phyloP scores from a whole-genome alignment of 2,888 invertebrate species.

The Physocephala rufipes region DNA sequence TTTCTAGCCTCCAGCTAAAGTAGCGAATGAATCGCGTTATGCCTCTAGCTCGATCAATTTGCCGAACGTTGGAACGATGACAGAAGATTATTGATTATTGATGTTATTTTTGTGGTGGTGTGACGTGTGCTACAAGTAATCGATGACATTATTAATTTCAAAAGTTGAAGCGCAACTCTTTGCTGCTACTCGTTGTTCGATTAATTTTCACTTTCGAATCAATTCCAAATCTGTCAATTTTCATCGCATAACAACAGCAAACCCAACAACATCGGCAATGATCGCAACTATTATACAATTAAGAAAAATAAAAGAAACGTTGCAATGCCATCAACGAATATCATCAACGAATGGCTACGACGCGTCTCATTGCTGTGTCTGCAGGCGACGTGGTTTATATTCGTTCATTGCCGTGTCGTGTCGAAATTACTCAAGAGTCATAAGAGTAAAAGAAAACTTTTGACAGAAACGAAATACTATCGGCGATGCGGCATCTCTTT shows the following conservation, averaged over 20 bases:
- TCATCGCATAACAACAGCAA: not conserved
- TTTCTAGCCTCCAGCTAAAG: conserved; percentile 32
- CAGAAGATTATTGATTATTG: not conserved
- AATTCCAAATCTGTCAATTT: conserved; percentile 38
- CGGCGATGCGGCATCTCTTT: not conserved
- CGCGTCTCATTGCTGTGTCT: too few species aligned
- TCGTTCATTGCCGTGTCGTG: too few species aligned
- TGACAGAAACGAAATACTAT: not conserved
- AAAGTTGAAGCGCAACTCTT: conserved; percentile 11
- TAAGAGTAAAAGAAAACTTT: not conserved
- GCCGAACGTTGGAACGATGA: not conserved
- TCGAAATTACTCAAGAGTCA: too few species aligned
- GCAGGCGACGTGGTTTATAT: too few species aligned
- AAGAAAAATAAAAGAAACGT: not conserved
- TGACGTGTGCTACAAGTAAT: not conserved
- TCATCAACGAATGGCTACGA: too few species aligned
- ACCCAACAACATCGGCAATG: not conserved
- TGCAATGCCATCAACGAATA: not conserved
- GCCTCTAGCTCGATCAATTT: not conserved
- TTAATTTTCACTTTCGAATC: conserved; percentile 44
- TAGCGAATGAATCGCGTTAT: not conserved
- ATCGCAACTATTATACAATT: too few species aligned
- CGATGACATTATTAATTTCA: conserved; percentile 13
- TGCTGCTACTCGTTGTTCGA: conserved; percentile 41
- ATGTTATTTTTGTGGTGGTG: not conserved